phyloP scores from a whole-genome alignment of 1,140 invertebrate genomes.

The Bombus turneri region DNA sequence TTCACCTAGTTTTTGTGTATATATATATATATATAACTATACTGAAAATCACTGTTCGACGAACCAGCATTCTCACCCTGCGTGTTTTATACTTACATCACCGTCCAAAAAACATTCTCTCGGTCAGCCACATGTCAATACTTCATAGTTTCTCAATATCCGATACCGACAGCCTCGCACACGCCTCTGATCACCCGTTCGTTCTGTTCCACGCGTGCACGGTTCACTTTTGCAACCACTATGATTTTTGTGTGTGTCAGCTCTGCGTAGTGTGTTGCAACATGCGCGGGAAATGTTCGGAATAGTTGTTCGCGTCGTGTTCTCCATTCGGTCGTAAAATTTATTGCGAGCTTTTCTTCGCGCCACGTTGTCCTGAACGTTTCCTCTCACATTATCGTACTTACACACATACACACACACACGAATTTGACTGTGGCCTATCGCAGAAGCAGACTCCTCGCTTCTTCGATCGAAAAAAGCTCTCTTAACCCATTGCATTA shows the following conservation, averaged over 20 bases:
- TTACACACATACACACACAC: background rate
- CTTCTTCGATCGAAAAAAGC: slow-evolving; percentile 20
- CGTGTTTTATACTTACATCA: slow-evolving; percentile 52
- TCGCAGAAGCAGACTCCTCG: slow-evolving; percentile 34
- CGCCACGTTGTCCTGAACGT: slow-evolving; percentile 20
- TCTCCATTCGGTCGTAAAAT: background rate
- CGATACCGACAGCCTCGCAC: slow-evolving; percentile 30
- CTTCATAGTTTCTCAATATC: slow-evolving; percentile 18
- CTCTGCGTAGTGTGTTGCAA: background rate
- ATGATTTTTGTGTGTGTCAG: background rate
- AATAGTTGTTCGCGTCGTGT: background rate
- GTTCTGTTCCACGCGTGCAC: slow-evolving; percentile 53
- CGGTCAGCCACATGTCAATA: slow-evolving; percentile 13
- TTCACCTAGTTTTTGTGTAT: background rate
- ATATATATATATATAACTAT: background rate
- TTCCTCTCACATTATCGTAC: slow-evolving; percentile 13
- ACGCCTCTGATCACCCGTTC: slow-evolving; percentile 42
- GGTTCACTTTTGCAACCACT: slow-evolving; percentile 37
- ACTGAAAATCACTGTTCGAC: slow-evolving; percentile 31
- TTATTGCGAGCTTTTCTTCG: background rate
- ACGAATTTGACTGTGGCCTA: slow-evolving; percentile 12
- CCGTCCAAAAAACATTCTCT: slow-evolving; percentile 43
- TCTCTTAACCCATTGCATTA: slow-evolving; percentile 16
- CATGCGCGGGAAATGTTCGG: slow-evolving; percentile 1
- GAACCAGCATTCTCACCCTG: slow-evolving; percentile 41